Evolutionary conservation across 2,113 vertebrate genomes (phyloP).

Genomic region (Pomatostomus ruficeps): DNA sequence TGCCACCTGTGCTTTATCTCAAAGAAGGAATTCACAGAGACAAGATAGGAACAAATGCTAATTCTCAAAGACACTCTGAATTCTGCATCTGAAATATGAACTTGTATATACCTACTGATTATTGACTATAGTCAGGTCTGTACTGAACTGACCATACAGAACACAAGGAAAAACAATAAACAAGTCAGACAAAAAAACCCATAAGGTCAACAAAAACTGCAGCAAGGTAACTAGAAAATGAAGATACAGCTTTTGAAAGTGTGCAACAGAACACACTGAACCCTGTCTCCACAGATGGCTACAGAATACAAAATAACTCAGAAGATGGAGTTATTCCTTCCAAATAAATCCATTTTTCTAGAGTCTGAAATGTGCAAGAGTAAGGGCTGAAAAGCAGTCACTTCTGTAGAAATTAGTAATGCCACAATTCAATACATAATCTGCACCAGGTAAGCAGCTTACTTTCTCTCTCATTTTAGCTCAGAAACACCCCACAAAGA

Average conservation of each 20-base stretch:
- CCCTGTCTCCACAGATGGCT: background rate
- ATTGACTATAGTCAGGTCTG: background rate
- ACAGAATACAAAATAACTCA: background rate
- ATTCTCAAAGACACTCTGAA: background rate
- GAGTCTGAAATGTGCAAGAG: background rate
- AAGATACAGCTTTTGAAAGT: background rate
- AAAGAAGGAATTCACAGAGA: background rate
- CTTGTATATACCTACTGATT: background rate
- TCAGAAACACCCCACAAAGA: background rate
- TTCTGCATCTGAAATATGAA: background rate
- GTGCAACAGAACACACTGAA: background rate
- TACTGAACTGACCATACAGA: background rate
- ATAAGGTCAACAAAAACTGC: background rate
- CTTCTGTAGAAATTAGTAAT: background rate
- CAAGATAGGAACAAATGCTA: background rate
- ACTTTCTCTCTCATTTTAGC: background rate
- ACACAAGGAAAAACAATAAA: background rate
- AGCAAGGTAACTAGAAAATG: background rate
- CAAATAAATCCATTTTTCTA: background rate
- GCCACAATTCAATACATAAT: background rate
- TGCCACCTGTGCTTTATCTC: background rate
- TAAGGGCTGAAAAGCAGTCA: background rate
- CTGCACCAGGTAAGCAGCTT: background rate
- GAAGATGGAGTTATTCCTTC: background rate
- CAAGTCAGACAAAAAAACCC: background rate